Percentiles rank a stretch among this genome's conserved stretches.
phyloP scores from a whole-genome alignment of 1,140 invertebrate genomes.

The Myzus persicae region DNA sequence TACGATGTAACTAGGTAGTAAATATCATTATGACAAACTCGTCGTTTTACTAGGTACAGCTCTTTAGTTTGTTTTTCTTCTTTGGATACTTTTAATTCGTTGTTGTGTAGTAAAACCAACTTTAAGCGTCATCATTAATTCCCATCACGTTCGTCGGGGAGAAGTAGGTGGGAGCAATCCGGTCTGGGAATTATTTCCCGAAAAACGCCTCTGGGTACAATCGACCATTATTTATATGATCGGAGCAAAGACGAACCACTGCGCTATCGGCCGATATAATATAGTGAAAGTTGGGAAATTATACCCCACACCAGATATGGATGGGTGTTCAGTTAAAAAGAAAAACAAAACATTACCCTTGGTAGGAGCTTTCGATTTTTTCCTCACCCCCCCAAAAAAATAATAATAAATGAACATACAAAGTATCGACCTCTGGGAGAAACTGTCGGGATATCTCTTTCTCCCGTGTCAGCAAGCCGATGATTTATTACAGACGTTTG shows the following conservation, averaged over 20 bases:
- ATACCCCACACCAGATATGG: neutral
- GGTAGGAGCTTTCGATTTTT: neutral
- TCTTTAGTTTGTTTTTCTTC: constrained; percentile 21
- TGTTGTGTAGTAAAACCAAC: neutral
- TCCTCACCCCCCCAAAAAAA: neutral
- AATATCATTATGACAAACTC: neutral
- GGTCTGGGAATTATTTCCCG: constrained; percentile 27
- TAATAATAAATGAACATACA: constrained; percentile 33
- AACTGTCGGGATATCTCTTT: constrained; percentile 40
- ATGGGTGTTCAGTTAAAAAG: constrained; percentile 33
- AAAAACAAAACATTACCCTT: constrained; percentile 29
- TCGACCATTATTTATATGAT: constrained; percentile 36
- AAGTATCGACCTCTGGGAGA: constrained; percentile 28
- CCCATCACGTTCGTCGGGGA: neutral
- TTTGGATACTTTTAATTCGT: constrained; percentile 16
- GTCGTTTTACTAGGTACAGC: neutral
- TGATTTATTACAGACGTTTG: constrained; percentile 52
- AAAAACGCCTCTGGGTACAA: constrained; percentile 31
- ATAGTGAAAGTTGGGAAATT: neutral
- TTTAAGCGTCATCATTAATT: constrained; percentile 47
- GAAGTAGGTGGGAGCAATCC: neutral
- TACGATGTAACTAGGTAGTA: neutral
- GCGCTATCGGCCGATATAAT: neutral
- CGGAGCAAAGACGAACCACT: constrained; percentile 26
- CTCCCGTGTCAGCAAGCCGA: constrained; percentile 34